These are phyloP conservation scores for Neocrepidodera transversa DNA, from an alignment of 2,888 invertebrate genomes.

Conservation along the genomic window DNA sequence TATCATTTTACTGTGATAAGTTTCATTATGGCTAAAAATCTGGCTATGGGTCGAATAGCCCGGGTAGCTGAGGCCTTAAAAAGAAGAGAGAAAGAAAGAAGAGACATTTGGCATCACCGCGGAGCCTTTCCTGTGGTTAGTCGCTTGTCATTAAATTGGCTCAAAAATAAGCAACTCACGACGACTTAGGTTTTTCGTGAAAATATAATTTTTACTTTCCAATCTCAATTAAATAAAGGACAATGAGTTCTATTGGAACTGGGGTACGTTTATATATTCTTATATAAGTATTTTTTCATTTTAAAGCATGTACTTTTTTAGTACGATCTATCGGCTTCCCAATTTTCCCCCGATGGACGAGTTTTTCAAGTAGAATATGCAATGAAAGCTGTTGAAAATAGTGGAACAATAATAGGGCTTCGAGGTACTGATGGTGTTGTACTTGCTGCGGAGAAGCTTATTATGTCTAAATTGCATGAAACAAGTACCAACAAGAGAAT, in stretches of 20 bases:
- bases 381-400: constrained; percentile 93
- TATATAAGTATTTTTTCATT: no score
- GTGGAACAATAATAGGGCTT: constrained; percentile 92
- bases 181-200: not conserved
- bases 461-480: constrained; percentile 93
- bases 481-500: constrained; percentile 89
- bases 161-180: constrained; percentile 14
- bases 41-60: no score
- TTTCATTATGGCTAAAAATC: no score
- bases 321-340: constrained; percentile 99
- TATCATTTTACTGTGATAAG: no score
- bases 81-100: no score
- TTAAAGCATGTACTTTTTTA: constrained; percentile 61
- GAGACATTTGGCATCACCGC: no score
- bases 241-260: constrained; percentile 39
- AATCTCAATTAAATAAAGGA: constrained; percentile 11
- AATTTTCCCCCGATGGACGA: constrained; percentile 98
- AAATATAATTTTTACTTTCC: not conserved
- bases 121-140: no score
- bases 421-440: constrained; percentile 96
- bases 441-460: constrained; percentile 96
- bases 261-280: constrained; percentile 29
- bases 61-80: no score
- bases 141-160: no score
- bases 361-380: constrained; percentile 99